phyloP scores from a whole-genome alignment of 1,140 invertebrate species.

The Macrotrachela quadricornifera region DNA sequence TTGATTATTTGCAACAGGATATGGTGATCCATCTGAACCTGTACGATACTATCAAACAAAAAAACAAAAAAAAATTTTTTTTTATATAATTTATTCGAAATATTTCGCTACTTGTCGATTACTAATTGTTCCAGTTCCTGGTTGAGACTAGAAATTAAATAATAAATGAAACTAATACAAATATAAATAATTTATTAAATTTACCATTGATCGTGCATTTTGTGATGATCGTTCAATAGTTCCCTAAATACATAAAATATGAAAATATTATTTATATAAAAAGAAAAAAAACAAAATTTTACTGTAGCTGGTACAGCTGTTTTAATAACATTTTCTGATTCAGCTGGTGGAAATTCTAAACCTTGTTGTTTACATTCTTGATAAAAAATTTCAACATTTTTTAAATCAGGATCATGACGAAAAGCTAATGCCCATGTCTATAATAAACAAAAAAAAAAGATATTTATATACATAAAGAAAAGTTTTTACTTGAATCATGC shows the following conservation, averaged over 20 bases:
- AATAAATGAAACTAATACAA: neutral
- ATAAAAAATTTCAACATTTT: constrained; percentile 78
- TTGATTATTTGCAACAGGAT: neutral
- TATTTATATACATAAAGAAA: neutral
- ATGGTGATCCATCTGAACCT: neutral
- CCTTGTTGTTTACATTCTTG: constrained; percentile 79
- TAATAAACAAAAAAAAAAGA: constrained; percentile 10
- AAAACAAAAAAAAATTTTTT: no score
- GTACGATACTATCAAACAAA: neutral
- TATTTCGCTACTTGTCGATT: no score
- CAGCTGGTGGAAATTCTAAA: constrained; percentile 87
- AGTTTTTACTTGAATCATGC: constrained; percentile 1
- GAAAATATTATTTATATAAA: neutral
- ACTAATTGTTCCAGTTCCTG: no score
- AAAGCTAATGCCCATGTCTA: constrained; percentile 90
- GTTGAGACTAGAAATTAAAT: no score
- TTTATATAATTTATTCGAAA: no score
- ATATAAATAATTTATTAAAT: constrained; percentile 13
- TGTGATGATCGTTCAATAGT: no score
- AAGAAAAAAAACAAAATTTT: no score
- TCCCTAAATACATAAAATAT: neutral
- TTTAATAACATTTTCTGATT: constrained; percentile 76
- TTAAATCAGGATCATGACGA: constrained; percentile 57
- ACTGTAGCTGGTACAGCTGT: constrained; percentile 88
- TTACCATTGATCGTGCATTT: neutral